Conservation (phyloP, 2,797 vertebrate genomes). For the Malacoctenus gilli region DNA sequence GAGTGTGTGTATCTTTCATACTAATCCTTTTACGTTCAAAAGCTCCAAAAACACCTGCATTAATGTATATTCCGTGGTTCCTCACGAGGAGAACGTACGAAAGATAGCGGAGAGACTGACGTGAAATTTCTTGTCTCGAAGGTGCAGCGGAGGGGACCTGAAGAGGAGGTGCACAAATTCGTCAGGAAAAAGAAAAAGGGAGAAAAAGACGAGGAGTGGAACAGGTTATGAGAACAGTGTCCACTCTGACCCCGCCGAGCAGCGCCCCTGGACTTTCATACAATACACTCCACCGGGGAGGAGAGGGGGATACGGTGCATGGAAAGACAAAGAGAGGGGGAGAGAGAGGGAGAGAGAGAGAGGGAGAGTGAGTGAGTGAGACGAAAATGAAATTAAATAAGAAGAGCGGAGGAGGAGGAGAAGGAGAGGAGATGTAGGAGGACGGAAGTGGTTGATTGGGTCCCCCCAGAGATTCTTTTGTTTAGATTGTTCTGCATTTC, state of each 20-base stretch:
- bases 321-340: conserved; percentile 75
- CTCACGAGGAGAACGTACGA: too few species aligned
- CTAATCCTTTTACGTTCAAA: too few species aligned
- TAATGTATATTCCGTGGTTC: neutral
- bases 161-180: too few species aligned
- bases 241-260: conserved; percentile 78
- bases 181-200: too few species aligned
- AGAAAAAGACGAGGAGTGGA: conserved; percentile 67
- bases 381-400: conserved; percentile 72
- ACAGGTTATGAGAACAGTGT: conserved; percentile 80
- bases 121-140: too few species aligned
- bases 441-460: conserved; percentile 80
- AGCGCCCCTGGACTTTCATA: conserved; percentile 78
- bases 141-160: too few species aligned
- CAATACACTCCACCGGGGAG: conserved; percentile 74
- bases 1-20: conserved; percentile 27
- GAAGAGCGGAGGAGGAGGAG: conserved; percentile 72
- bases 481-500: conserved; percentile 78
- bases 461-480: conserved; percentile 76
- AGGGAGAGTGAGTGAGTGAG: conserved; percentile 43
- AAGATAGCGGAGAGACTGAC: too few species aligned
- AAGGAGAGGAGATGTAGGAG: conserved; percentile 73
- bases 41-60: too few species aligned
- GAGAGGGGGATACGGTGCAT: conserved; percentile 69
- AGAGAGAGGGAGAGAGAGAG: conserved; percentile 60